These are phyloP conservation scores for Rattus rattus DNA, from an alignment of 2,113 vertebrate species.

Conservation along the genomic window DNA sequence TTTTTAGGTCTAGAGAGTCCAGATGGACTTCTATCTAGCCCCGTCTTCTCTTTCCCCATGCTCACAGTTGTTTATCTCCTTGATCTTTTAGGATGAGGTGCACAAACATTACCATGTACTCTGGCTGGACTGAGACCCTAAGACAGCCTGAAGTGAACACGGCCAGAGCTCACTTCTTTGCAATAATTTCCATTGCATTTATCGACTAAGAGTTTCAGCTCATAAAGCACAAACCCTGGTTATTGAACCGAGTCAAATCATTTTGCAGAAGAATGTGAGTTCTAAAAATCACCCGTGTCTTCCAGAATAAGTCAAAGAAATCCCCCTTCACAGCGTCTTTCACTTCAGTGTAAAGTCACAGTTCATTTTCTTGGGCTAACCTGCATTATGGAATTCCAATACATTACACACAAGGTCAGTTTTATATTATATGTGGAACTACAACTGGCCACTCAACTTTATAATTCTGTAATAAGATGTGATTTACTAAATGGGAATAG, in stretches of 20 bases:
- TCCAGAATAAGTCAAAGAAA: slow-evolving; percentile 55
- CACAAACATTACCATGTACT: background rate
- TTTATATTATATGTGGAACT: slow-evolving; percentile 31
- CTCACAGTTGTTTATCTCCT: background rate
- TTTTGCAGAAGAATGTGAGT: slow-evolving; percentile 2
- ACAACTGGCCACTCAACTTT: slow-evolving; percentile 44
- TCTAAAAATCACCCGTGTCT: slow-evolving; percentile 42
- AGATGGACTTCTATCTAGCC: background rate
- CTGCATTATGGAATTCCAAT: slow-evolving; percentile 14
- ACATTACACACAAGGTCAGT: slow-evolving; percentile 47
- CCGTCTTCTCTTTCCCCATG: background rate
- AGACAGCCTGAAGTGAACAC: slow-evolving; percentile 24
- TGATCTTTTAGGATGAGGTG: background rate
- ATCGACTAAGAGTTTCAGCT: slow-evolving; percentile 66
- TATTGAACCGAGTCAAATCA: slow-evolving; percentile 68
- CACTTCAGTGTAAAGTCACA: background rate
- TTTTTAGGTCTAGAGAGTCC: background rate
- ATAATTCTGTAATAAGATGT: slow-evolving; percentile 60
- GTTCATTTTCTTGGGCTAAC: slow-evolving; percentile 51
- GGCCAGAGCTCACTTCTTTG: background rate
- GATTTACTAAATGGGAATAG: slow-evolving; percentile 62
- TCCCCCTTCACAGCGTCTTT: background rate
- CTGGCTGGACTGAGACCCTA: background rate
- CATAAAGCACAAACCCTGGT: slow-evolving; percentile 63
- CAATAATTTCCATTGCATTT: slow-evolving; percentile 61